These are phyloP conservation scores for Drosophila suzukii DNA, from an alignment of 1,140 invertebrate species.

Conservation along the genomic window DNA sequence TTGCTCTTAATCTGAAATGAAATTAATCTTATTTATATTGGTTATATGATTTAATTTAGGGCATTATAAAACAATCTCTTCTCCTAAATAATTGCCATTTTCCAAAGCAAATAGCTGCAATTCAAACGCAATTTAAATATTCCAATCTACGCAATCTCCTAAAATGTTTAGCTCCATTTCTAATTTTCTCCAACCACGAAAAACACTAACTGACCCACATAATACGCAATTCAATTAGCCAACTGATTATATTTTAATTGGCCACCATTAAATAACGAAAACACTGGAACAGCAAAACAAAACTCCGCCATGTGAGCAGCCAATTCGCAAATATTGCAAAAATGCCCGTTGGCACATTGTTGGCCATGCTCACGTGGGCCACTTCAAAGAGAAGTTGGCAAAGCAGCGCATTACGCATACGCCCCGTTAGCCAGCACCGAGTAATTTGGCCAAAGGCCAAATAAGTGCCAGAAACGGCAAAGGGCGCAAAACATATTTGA, in stretches of 20 bases:
- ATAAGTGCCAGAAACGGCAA: constrained; percentile 49
- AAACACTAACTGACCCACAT: constrained; percentile 20
- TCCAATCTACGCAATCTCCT: not conserved
- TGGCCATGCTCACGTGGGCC: constrained; percentile 18
- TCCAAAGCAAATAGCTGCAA: not conserved
- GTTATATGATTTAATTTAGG: too few relatives aligned
- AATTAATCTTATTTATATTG: too few relatives aligned
- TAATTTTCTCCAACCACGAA: not conserved
- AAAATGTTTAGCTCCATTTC: not conserved
- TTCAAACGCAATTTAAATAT: not conserved
- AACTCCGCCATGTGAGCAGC: constrained; percentile 7
- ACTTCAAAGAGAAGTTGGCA: constrained; percentile 40
- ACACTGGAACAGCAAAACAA: constrained; percentile 5
- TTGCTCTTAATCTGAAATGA: too few relatives aligned
- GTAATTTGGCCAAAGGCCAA: constrained; percentile 65
- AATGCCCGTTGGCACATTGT: constrained; percentile 30
- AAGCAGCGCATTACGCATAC: constrained; percentile 62
- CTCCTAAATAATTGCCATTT: not conserved
- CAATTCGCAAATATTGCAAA: constrained; percentile 27
- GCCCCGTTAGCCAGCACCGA: constrained; percentile 35
- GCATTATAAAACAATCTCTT: not conserved
- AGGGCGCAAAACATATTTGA: constrained; percentile 61
- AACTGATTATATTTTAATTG: constrained; percentile 41
- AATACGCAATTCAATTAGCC: constrained; percentile 33
- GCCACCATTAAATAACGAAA: constrained; percentile 25